These are phyloP conservation scores for Aratinga solstitialis DNA, from an alignment of 2,797 vertebrate genomes.

Conservation along the genomic window DNA sequence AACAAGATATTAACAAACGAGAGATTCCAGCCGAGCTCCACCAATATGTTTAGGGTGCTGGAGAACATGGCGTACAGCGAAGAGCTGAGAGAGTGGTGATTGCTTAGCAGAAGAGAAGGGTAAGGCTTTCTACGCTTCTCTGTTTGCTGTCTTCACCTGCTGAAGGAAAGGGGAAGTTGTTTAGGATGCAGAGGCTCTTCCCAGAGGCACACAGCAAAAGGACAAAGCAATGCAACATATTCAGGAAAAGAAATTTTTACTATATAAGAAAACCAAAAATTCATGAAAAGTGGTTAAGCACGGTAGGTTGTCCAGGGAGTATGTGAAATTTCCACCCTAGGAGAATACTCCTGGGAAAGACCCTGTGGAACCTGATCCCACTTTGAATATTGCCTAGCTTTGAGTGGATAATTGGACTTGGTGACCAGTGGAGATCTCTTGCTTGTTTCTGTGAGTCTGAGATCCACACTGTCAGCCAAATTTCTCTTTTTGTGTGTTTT, in stretches of 20 bases:
- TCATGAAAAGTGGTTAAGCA: background rate
- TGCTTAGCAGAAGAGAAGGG: background rate
- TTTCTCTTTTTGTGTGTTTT: background rate
- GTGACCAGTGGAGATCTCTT: background rate
- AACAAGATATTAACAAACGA: background rate
- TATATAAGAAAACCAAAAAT: background rate
- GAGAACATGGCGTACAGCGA: background rate
- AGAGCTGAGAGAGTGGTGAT: background rate
- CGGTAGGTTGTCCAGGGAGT: background rate
- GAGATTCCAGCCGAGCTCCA: background rate
- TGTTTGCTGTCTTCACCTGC: background rate
- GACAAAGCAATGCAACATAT: background rate
- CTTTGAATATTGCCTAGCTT: background rate
- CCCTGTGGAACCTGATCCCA: background rate
- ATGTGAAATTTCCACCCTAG: background rate
- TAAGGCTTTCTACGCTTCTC: background rate
- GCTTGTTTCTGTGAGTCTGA: background rate
- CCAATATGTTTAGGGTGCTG: background rate
- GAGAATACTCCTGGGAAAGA: background rate
- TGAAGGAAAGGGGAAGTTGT: background rate
- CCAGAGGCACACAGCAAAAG: background rate
- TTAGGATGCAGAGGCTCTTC: background rate
- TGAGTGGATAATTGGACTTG: background rate
- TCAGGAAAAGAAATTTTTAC: background rate
- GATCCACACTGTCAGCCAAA: background rate